These are phyloP conservation scores for Ctenopoma multispine DNA, from an alignment of 2,797 vertebrate species.

Conservation along the genomic window DNA sequence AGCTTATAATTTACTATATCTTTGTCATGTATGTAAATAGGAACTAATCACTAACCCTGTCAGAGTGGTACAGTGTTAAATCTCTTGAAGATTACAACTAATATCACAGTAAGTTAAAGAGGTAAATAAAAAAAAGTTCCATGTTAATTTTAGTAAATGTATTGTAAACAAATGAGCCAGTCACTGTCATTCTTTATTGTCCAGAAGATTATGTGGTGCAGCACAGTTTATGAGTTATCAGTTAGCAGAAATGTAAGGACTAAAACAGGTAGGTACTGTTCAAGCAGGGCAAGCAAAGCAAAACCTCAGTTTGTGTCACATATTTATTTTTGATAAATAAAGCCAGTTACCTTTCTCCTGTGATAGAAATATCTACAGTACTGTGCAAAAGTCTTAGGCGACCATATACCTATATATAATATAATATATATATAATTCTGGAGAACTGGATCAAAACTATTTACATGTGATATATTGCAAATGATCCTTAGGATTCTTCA, in stretches of 20 bases:
- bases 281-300: background rate
- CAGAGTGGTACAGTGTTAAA: background rate
- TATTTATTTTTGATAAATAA: slow-evolving; percentile 19
- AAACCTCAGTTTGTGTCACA: background rate
- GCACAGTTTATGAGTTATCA: background rate
- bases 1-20: too few species aligned
- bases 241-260: background rate
- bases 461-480: too few species aligned
- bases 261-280: too few species aligned
- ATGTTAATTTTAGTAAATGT: background rate
- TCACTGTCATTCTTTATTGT: background rate
- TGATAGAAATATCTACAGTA: too few species aligned
- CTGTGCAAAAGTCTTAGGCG: too few species aligned
- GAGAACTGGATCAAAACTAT: slow-evolving; percentile 1
- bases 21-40: too few species aligned
- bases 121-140: background rate
- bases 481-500: too few species aligned
- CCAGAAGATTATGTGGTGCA: background rate
- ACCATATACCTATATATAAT: too few species aligned
- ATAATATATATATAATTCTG: too few species aligned
- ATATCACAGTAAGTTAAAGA: background rate
- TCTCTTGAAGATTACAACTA: background rate
- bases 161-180: background rate
- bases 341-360: background rate
- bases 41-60: background rate